phyloP scores from a whole-genome alignment of 2,113 vertebrate species.

The Rhea pennata region DNA sequence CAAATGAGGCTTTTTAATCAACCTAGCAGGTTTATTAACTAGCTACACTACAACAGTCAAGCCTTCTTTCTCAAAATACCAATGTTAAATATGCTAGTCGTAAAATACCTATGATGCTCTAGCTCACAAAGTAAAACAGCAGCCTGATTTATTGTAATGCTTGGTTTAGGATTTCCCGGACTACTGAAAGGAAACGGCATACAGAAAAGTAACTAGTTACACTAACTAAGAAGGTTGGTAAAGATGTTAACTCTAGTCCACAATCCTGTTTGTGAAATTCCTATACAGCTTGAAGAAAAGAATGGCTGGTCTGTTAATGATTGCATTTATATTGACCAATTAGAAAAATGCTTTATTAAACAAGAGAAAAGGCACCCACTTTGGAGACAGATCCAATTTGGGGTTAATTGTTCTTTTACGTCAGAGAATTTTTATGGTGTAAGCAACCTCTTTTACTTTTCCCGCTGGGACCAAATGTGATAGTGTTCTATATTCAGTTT shows the following conservation, averaged over 20 bases:
- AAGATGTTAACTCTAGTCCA: not conserved
- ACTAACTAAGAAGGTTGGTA: not conserved
- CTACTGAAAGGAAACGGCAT: not conserved
- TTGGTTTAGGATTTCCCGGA: not conserved
- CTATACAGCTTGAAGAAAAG: not conserved
- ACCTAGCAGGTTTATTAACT: not conserved
- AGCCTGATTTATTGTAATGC: not conserved
- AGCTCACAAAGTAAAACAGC: not conserved
- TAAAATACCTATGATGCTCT: not conserved
- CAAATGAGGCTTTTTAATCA: not conserved
- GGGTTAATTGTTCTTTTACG: not conserved
- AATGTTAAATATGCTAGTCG: not conserved
- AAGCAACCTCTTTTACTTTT: constrained; percentile 1
- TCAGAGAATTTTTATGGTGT: not conserved
- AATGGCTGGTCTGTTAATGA: not conserved
- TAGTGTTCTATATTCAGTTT: constrained; percentile 20
- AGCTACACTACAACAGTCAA: not conserved
- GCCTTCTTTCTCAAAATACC: not conserved
- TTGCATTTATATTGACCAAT: not conserved
- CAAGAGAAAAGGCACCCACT: not conserved
- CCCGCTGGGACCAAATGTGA: not conserved
- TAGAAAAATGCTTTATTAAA: not conserved
- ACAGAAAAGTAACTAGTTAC: not conserved
- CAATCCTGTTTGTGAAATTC: not conserved
- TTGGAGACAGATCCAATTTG: not conserved